Percentiles rank a stretch among this genome's conserved stretches.
These are phyloP conservation scores for Drosophila sulfurigaster DNA, from an alignment of 1,140 invertebrate species.

Conservation along the genomic window DNA sequence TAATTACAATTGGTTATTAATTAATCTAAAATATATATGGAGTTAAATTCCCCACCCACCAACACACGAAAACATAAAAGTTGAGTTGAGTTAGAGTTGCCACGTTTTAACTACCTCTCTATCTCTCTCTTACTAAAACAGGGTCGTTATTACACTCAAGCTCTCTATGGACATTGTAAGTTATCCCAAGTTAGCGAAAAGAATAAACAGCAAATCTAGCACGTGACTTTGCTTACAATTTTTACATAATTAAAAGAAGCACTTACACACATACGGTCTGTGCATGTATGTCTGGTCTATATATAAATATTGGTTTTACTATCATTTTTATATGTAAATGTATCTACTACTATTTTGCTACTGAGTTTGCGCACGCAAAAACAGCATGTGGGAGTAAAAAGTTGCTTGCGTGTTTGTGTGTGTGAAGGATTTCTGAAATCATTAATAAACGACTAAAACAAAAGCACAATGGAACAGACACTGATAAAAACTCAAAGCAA, in stretches of 20 bases:
- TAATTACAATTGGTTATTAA: constrained; percentile 38
- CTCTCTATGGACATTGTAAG: constrained; percentile 24
- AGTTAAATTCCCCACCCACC: neutral
- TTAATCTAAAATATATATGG: constrained; percentile 26
- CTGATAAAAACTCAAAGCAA: constrained; percentile 64
- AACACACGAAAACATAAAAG: constrained; percentile 3
- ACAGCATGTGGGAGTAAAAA: constrained; percentile 31
- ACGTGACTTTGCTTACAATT: constrained; percentile 45
- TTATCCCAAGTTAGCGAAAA: constrained; percentile 1
- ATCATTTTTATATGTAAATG: constrained; percentile 44
- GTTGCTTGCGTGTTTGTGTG: constrained; percentile 10
- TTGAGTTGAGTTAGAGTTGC: constrained; percentile 20
- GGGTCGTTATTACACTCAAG: constrained; percentile 33
- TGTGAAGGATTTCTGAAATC: constrained; percentile 59
- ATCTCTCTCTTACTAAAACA: constrained; percentile 14
- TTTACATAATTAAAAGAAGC: constrained; percentile 35
- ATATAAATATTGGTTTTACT: constrained; percentile 37
- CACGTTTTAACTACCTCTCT: constrained; percentile 32
- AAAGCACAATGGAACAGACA: constrained; percentile 33
- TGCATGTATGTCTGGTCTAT: neutral
- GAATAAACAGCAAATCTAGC: constrained; percentile 25
- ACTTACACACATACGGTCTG: constrained; percentile 3
- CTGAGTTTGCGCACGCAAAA: constrained; percentile 66
- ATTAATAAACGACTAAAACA: constrained; percentile 27
- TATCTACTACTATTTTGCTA: constrained; percentile 63